Base-by-base conservation (phyloP, 2,113 vertebrate species). In the Drymodes brunneopygia region DNA sequence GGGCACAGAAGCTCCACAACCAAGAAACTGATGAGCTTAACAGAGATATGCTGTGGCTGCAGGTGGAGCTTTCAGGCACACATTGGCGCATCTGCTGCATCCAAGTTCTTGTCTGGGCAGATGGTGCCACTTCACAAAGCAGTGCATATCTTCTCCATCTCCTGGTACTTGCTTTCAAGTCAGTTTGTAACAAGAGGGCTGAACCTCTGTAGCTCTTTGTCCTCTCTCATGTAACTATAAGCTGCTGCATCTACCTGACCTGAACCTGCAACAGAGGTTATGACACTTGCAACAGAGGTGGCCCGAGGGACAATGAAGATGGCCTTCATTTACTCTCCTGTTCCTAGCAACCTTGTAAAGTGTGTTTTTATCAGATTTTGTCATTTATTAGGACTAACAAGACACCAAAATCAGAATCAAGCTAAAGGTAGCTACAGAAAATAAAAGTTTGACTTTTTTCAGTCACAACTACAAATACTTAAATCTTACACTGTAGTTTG, bases 1-100 rank as follows among this genome's bases (percentile, higher is more conserved):
- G 23, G 8, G 25, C 33, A 54, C 12, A 83, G 25, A 50, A 81
- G 45, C 2, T 4, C n/a, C 40, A 64, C 13, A 70, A n/a, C 4
- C 0, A 0, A 80, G 38, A 54, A 22, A 38, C 2, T 3, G 3
- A 35, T 0, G 0, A 69, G 7, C 4, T 36, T 35, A 56, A 33
- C 9, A 81, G 54, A 62, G 13, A 23, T 20, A 28, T 1, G 3
- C 1, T 40, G 29, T 56, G 29, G 23, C 29, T 81, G 44, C 80
- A 60, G 60, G 69, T 18, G 36, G 33, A 88, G 35, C 20, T 74
- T 51, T 12, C 27, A 79, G 24, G 25, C 56, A 47, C 19, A 8
- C 19, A 31, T 0, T 0, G 12, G 11, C 45, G 56, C 9, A 47
- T 9, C 15, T 29, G 21, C 47, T 40, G 19, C 16, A 67, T 31